Conservation (phyloP, 2,113 vertebrate genomes). For the Sphaerodactylus townsendi region DNA sequence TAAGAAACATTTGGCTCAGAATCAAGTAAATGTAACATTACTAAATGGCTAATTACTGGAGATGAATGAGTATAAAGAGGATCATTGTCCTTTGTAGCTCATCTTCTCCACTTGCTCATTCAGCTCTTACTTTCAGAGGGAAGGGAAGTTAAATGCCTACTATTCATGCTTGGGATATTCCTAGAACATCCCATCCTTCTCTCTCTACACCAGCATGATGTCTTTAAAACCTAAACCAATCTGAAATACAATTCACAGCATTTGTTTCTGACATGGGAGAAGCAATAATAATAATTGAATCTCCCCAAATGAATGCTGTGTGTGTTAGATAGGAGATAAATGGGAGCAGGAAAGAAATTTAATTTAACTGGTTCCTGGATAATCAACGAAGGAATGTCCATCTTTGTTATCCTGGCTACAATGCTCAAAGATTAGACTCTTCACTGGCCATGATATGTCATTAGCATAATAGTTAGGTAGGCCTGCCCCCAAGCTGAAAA, state of each 20-base stretch:
- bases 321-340: neutral
- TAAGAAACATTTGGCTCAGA: constrained; percentile 40
- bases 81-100: neutral
- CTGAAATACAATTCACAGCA: neutral
- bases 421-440: neutral
- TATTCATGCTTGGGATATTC: neutral
- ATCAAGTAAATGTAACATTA: constrained; percentile 42
- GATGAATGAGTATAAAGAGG: constrained; percentile 42
- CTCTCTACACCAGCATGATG: neutral
- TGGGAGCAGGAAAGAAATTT: neutral
- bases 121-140: neutral
- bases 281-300: neutral
- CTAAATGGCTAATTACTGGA: constrained; percentile 34
- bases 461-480: neutral
- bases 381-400: neutral
- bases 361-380: neutral
- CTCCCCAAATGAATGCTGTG: neutral
- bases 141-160: neutral
- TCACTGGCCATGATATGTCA: neutral
- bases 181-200: accelerated
- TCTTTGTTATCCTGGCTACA: neutral
- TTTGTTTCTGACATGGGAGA: neutral
- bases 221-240: neutral
- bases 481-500: neutral
- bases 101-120: neutral